Evolutionary conservation across 2,797 vertebrate species (phyloP).

Genomic region (Acanthis flammea): DNA sequence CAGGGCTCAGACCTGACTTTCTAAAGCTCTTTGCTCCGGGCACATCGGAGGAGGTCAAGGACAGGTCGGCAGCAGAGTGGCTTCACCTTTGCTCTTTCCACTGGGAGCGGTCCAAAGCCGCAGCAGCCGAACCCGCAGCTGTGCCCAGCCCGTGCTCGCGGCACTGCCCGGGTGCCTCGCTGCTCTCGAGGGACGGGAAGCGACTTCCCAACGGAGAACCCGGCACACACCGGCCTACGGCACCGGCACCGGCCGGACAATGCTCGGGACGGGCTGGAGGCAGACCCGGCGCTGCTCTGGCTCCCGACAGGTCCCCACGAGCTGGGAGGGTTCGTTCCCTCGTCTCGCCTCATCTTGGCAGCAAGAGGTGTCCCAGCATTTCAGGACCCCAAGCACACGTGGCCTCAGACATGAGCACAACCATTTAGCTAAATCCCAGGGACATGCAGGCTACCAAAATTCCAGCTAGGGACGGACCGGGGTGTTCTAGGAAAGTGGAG

Average conservation of each 20-base stretch:
- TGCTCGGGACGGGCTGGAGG: rapidly evolving
- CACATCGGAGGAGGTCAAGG: background rate
- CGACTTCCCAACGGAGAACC: rapidly evolving
- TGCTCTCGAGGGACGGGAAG: rapidly evolving
- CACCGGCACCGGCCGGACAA: rapidly evolving
- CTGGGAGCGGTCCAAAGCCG: background rate
- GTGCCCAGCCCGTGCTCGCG: background rate
- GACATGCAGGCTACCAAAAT: background rate
- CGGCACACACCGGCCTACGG: background rate
- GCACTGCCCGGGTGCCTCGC: rapidly evolving
- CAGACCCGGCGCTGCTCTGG: rapidly evolving
- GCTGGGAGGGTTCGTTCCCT: background rate
- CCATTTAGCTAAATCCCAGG: background rate
- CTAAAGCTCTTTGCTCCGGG: background rate
- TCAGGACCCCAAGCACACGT: rapidly evolving
- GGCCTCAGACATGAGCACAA: background rate
- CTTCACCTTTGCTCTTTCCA: background rate
- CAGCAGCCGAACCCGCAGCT: background rate
- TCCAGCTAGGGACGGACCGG: background rate
- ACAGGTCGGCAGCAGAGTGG: background rate
- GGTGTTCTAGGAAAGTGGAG: background rate
- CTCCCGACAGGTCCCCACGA: rapidly evolving
- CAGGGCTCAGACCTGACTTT: background rate
- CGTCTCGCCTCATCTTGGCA: background rate
- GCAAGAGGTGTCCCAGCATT: background rate